These are phyloP conservation scores for Bibio marci DNA, from an alignment of 2,888 invertebrate species.

Conservation along the genomic window DNA sequence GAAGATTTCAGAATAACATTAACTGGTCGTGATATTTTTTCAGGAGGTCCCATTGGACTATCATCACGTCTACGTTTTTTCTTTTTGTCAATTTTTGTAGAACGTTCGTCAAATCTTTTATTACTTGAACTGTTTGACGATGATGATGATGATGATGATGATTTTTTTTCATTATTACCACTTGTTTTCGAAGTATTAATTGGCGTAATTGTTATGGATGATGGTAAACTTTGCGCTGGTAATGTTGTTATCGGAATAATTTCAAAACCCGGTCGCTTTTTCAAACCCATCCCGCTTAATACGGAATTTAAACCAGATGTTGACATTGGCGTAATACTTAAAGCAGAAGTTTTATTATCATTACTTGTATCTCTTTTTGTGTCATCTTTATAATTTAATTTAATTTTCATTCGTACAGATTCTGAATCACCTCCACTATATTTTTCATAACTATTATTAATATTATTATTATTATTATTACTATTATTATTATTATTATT, in stretches of 20 bases:
- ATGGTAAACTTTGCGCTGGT: slow-evolving; percentile 42
- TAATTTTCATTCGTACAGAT: no score
- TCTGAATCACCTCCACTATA: no score
- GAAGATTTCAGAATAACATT: slow-evolving; percentile 29
- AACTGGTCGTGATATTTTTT: slow-evolving; percentile 58
- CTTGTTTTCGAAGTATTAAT: slow-evolving; percentile 28
- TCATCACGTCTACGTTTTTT: slow-evolving; percentile 59
- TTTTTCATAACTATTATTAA: no score
- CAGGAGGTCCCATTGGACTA: slow-evolving; percentile 66
- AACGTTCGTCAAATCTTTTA: slow-evolving; percentile 21
- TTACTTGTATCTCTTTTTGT: no score
- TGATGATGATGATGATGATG: neutral
- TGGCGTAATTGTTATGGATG: slow-evolving; percentile 76
- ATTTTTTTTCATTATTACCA: slow-evolving; percentile 27
- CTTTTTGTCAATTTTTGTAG: slow-evolving; percentile 37
- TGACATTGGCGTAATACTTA: slow-evolving; percentile 14
- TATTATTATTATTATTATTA: no score
- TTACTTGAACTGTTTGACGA: slow-evolving; percentile 11
- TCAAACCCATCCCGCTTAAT: slow-evolving; percentile 33
- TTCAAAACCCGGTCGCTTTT: slow-evolving; percentile 63
- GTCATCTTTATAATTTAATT: no score
- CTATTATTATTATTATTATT: no score
- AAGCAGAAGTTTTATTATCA: no score
- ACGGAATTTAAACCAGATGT: slow-evolving; percentile 13
- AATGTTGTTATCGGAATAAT: slow-evolving; percentile 61